Base-by-base conservation (phyloP, 2,888 invertebrate genomes). In the Dugesia japonica region DNA sequence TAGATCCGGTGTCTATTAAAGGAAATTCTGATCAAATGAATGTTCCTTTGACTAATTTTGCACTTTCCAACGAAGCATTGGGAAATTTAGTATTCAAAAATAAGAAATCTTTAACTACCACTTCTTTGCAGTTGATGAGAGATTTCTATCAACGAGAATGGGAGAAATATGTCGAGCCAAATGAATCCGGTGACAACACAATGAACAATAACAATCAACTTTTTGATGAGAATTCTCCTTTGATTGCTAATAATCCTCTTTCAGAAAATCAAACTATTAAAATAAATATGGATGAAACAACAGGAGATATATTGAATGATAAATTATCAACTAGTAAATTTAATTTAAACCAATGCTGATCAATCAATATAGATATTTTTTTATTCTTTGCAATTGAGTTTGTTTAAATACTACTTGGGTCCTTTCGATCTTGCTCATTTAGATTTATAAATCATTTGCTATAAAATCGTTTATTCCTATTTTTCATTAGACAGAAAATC, bases 371-470 rank as follows among this genome's bases (percentile, higher is more conserved):
- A 9, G 56, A 23, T 9, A 56, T 56, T n/a, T 56, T 23, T 56
- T 56, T 56, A 56, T 13, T n/a, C 23, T n/a, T n/a, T 56, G n/a
- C 31, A 31, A 31, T 31, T 31, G 31, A 31, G 31, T 31, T 31
- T 31, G 31, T 31, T 4, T 31, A 7, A n/a, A n/a, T n/a, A 31
- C 13, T 31, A 7, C 31, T 7, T 7, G 4, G 13, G 4, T 31
- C 13, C n/a, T 56, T 23, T 56, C 4, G 56, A 23, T 20, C 17
- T 56, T 56, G 56, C 56, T 56, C 56, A 56, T 56, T 56, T n/a
- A 56, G 56, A 56, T 56, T 56, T 56, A 56, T 56, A 9, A n/a
- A 56, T 56, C 56, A 56, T 56, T 56, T 56, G 56, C n/a, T n/a
- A 56, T 56, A 56, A 4, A 31, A 56, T 56, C 17, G 20, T 56